Evolutionary conservation across 64 coral and sea anemone species (phyloP).

Genomic region (Stichodactyla mertensii): DNA sequence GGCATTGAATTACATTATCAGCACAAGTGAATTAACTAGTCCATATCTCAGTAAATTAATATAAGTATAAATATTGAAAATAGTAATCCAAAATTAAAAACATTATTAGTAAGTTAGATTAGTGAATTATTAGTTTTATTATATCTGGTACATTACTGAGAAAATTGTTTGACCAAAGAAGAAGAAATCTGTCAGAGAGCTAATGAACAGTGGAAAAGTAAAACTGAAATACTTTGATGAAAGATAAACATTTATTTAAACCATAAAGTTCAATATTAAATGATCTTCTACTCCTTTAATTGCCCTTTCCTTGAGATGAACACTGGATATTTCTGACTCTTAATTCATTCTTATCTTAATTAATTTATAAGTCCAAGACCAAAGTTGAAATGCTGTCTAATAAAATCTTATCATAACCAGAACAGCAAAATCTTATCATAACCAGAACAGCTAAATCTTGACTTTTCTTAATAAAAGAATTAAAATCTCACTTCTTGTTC

Average conservation of each 20-base stretch:
- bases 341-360: background rate
- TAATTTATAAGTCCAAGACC: no score
- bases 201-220: background rate
- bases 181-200: background rate
- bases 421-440: background rate
- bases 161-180: background rate
- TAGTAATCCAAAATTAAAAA: no score
- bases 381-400: no score
- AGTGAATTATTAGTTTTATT: background rate
- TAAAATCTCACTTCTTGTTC: constrained; percentile 22
- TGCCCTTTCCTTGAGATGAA: background rate
- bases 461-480: constrained; percentile 19
- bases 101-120: background rate
- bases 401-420: no score
- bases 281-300: background rate
- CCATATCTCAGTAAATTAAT: background rate
- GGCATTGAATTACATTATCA: background rate
- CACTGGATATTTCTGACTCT: background rate
- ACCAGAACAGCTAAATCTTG: background rate
- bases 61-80: background rate
- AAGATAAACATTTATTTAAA: background rate
- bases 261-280: background rate
- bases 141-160: background rate
- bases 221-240: background rate
- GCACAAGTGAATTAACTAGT: background rate